Evolutionary conservation across 2,797 vertebrate species (phyloP).

Genomic region (Bradypodion pumilum): DNA sequence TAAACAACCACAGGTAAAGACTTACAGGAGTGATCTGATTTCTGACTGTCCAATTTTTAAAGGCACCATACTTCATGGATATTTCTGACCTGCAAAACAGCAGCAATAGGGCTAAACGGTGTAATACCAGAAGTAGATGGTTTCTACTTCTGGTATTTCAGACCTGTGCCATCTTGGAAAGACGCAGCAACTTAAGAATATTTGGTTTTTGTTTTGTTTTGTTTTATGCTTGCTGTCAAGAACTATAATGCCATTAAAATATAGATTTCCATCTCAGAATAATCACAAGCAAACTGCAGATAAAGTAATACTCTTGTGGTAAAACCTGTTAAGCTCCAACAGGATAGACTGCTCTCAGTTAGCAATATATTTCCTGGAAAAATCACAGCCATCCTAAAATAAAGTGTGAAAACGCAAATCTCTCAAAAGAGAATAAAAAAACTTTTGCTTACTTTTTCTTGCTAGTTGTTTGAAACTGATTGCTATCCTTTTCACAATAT

Average conservation of each 20-base stretch:
- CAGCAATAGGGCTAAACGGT: too few relatives aligned
- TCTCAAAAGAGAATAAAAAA: slow-evolving; percentile 41
- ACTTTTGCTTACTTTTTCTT: neutral
- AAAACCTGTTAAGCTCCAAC: neutral
- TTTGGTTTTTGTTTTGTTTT: too few relatives aligned
- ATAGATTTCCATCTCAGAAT: slow-evolving; percentile 31
- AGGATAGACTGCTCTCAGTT: neutral
- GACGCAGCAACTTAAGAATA: neutral
- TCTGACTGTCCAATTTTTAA: neutral
- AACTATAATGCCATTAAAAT: slow-evolving; percentile 36
- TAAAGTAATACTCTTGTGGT: neutral
- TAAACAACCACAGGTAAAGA: neutral
- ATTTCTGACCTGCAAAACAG: slow-evolving; percentile 8
- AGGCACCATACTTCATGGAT: neutral
- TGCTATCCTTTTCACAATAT: slow-evolving; percentile 50
- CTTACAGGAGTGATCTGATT: neutral
- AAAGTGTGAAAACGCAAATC: slow-evolving; percentile 35
- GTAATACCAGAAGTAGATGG: too few relatives aligned
- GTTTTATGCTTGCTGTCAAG: slow-evolving; percentile 27
- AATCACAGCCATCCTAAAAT: slow-evolving; percentile 34
- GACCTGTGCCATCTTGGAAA: neutral
- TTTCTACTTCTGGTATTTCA: too few relatives aligned
- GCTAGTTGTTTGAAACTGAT: slow-evolving; percentile 31
- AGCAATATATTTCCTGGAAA: slow-evolving; percentile 14
- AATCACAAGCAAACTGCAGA: slow-evolving; percentile 15